A percentile compares a stretch with the other conserved stretches of the same genome.
Evolutionary conservation across 1,140 invertebrate genomes (phyloP).

Genomic region (Macrostomum lignano): DNA sequence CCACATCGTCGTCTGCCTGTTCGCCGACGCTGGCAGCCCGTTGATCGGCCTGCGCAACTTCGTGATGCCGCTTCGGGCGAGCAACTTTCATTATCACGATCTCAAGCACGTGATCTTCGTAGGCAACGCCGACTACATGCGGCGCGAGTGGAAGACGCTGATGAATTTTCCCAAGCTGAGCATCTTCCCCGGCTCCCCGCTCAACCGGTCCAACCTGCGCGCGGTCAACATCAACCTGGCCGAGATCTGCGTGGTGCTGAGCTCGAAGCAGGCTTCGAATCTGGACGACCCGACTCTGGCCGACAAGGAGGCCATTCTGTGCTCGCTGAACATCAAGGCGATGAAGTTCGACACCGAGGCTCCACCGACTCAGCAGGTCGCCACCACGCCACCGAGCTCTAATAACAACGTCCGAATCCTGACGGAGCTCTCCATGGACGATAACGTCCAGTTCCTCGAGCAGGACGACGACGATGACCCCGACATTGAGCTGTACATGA

Average conservation of each 20-base stretch:
- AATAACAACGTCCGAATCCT: not conserved
- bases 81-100: conserved; percentile 92
- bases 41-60: conserved; percentile 39
- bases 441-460: conserved; percentile 89
- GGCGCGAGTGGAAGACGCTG: conserved; percentile 83
- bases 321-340: conserved; percentile 89
- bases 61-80: conserved; percentile 34
- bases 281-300: conserved; percentile 34
- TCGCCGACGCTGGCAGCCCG: conserved; percentile 82
- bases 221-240: conserved; percentile 91
- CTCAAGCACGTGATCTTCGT: conserved; percentile 92
- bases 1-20: conserved; percentile 84
- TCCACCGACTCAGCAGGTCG: too few species aligned
- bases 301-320: conserved; percentile 90
- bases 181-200: conserved; percentile 59
- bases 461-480: conserved; percentile 90
- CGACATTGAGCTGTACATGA: conserved; percentile 84
- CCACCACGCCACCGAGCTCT: too few species aligned
- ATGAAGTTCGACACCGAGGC: too few species aligned
- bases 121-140: conserved; percentile 77
- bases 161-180: conserved; percentile 93
- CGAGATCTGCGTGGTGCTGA: conserved; percentile 86
- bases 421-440: not conserved
- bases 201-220: conserved; percentile 74
- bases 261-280: conserved; percentile 48